phyloP scores from a whole-genome alignment of 2,797 vertebrate species.

The Ataeniobius toweri region DNA sequence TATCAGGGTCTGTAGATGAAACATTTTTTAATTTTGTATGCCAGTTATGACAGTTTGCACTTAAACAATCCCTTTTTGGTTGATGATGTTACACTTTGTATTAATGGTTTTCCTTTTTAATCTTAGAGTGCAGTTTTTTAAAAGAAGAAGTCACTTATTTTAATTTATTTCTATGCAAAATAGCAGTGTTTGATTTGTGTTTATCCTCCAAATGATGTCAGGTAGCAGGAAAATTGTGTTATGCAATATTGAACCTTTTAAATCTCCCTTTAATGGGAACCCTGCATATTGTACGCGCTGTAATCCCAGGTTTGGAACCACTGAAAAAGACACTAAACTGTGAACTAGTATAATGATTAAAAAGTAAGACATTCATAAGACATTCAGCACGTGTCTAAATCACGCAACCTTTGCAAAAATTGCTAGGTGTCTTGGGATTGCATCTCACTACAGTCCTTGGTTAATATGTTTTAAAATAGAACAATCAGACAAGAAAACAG shows the following conservation, averaged over 20 bases:
- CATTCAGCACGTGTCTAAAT: too few species aligned
- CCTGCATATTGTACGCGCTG: neutral
- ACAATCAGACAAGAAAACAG: neutral
- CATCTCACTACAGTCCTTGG: too few species aligned
- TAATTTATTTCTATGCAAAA: neutral
- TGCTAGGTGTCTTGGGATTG: too few species aligned
- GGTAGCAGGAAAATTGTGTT: neutral
- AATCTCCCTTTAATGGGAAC: neutral
- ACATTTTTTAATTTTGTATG: neutral
- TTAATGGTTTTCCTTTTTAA: neutral
- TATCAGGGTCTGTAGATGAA: neutral
- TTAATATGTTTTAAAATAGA: too few species aligned
- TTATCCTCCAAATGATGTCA: neutral
- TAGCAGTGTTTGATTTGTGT: neutral
- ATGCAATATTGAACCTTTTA: neutral
- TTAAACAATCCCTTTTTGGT: neutral
- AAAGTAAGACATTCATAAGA: neutral
- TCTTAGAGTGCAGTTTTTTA: neutral
- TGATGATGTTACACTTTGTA: neutral
- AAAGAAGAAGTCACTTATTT: neutral
- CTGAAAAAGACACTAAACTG: neutral
- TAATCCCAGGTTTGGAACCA: neutral
- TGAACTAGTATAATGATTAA: neutral
- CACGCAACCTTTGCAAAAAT: too few species aligned
- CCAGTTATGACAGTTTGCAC: neutral